These are phyloP conservation scores for Capitulum mitella DNA, from an alignment of 2,888 invertebrate genomes.

Conservation along the genomic window DNA sequence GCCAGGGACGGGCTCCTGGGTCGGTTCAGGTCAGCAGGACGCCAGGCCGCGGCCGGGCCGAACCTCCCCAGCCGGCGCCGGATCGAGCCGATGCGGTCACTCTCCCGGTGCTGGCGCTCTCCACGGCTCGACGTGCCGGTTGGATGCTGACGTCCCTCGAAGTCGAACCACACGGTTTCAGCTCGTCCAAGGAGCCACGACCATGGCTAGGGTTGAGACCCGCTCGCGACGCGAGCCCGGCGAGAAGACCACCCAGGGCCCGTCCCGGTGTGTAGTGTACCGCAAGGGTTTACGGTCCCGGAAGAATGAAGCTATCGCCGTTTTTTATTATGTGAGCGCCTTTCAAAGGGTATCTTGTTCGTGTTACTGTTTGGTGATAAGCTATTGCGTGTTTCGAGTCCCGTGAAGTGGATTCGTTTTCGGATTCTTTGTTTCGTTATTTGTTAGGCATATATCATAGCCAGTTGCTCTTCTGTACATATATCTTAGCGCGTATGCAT, in stretches of 20 bases:
- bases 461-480: not conserved
- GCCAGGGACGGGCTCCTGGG: too few relatives aligned
- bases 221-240: not conserved
- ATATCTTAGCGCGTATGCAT: not conserved
- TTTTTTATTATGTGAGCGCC: not conserved
- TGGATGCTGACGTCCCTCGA: too few relatives aligned
- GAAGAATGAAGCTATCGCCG: not conserved
- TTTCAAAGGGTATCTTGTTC: not conserved
- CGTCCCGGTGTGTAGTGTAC: not conserved
- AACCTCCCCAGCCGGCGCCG: too few relatives aligned
- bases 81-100: too few relatives aligned
- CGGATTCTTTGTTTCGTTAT: not conserved
- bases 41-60: too few relatives aligned
- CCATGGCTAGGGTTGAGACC: too few relatives aligned
- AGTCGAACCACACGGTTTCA: too few relatives aligned
- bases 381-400: not conserved
- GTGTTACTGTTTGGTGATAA: not conserved
- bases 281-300: too few relatives aligned
- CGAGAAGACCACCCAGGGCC: not conserved
- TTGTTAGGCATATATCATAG: slow-evolving; percentile 15
- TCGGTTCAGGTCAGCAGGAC: too few relatives aligned
- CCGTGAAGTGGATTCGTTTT: not conserved
- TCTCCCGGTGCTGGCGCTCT: too few relatives aligned
- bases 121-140: too few relatives aligned
- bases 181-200: too few relatives aligned